Conservation (phyloP, 2,113 vertebrate species). For the Apeltes quadracus region DNA sequence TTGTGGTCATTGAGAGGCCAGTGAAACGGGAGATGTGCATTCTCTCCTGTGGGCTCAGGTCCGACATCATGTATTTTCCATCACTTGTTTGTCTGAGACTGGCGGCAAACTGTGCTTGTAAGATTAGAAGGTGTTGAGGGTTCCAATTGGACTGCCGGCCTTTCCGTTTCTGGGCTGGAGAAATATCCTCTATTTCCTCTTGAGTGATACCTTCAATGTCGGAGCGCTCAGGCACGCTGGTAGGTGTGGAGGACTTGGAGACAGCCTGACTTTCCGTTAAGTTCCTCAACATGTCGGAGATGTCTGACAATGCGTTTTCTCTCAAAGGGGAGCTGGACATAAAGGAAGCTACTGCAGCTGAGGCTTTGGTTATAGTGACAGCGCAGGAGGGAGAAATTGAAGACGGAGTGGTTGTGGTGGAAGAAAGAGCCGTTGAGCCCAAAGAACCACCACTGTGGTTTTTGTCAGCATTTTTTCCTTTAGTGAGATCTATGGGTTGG, state of each 20-base stretch:
- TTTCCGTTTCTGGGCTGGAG: slow-evolving; percentile 96
- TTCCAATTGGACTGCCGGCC: slow-evolving; percentile 99
- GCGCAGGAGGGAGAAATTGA: slow-evolving; percentile 91
- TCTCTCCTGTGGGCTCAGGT: slow-evolving; percentile 98
- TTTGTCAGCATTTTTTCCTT: slow-evolving; percentile 90
- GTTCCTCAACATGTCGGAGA: slow-evolving; percentile 99
- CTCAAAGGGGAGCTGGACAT: slow-evolving; percentile 96
- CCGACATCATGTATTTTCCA: slow-evolving; percentile 97
- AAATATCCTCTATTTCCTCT: slow-evolving; percentile 93
- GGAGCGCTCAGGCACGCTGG: slow-evolving; percentile 95
- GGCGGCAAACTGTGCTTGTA: slow-evolving; percentile 98
- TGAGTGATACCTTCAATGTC: slow-evolving; percentile 92
- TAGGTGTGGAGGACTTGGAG: slow-evolving; percentile 97
- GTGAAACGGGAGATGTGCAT: slow-evolving; percentile 99
- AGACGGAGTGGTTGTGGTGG: slow-evolving; percentile 89
- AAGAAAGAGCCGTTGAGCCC: slow-evolving; percentile 90
- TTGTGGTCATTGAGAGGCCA: slow-evolving; percentile 98
- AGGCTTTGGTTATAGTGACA: slow-evolving; percentile 92
- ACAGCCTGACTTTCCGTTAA: slow-evolving; percentile 93
- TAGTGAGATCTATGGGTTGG: slow-evolving; percentile 98
- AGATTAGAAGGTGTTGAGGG: slow-evolving; percentile 96
- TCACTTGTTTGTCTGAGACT: slow-evolving; percentile 95
- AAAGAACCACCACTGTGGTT: slow-evolving; percentile 85
- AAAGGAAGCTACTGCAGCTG: slow-evolving; percentile 93
- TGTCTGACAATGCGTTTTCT: slow-evolving; percentile 98